Conservation (phyloP, 2,113 vertebrate species). For the Tachysurus vachellii region DNA sequence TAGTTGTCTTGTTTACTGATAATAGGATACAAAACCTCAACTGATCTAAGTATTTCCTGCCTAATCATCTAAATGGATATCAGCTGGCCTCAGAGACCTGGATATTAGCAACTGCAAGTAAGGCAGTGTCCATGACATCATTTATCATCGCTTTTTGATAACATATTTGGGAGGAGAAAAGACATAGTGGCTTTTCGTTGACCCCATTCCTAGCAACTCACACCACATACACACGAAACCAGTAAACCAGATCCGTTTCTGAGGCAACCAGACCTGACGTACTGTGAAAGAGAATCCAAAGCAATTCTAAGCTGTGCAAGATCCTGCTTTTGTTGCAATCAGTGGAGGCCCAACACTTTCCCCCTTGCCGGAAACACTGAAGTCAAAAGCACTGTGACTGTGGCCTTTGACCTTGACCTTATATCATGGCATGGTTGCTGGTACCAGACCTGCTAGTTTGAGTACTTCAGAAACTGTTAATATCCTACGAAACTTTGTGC, state of each 20-base stretch:
- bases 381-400: conserved; percentile 26
- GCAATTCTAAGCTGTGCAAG: not conserved
- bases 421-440: not conserved
- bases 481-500: not conserved
- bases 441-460: not conserved
- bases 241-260: conserved; percentile 28
- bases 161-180: conserved; percentile 31
- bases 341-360: conserved; percentile 23
- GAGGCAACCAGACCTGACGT: conserved; percentile 20
- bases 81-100: conserved; percentile 24
- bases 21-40: conserved; percentile 1
- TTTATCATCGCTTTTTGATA: conserved; percentile 28
- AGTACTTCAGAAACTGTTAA: not conserved
- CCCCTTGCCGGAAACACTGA: conserved; percentile 30
- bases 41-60: conserved; percentile 18
- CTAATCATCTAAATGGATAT: conserved; percentile 35
- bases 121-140: conserved; percentile 17
- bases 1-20: conserved; percentile 17
- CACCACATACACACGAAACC: not conserved
- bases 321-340: conserved; percentile 32
- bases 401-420: conserved; percentile 43
- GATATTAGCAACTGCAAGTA: conserved; percentile 9
- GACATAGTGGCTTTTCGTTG: conserved; percentile 30
- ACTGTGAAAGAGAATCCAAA: not conserved
- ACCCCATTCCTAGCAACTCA: conserved; percentile 31